Conservation (phyloP, 2,888 invertebrate genomes). For the Hermaeophaga mercurialis region DNA sequence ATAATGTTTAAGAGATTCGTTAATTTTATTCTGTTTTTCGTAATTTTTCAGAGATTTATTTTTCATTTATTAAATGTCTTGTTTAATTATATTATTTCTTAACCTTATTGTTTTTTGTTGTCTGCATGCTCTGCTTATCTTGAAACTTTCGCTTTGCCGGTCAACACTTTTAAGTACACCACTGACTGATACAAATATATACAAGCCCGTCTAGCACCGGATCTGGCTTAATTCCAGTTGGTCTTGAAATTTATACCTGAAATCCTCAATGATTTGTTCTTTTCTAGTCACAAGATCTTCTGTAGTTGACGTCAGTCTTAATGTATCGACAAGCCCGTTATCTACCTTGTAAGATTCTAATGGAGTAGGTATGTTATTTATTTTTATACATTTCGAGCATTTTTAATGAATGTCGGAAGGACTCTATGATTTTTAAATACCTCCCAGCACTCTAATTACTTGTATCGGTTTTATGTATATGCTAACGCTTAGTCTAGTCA, state of each 20-base stretch:
- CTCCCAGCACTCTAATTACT: constrained; percentile 41
- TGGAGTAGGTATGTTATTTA: constrained; percentile 58
- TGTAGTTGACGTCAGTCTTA: constrained; percentile 50
- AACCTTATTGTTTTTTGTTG: too few relatives aligned
- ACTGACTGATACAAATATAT: constrained; percentile 56
- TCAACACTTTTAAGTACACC: constrained; percentile 2
- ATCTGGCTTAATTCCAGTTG: constrained; percentile 52
- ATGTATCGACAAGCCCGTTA: constrained; percentile 59
- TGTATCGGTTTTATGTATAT: constrained; percentile 6
- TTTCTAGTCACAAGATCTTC: constrained; percentile 18
- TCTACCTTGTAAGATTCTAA: constrained; percentile 57
- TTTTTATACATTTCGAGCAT: constrained; percentile 53
- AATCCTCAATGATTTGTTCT: constrained; percentile 16
- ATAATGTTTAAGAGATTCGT: too few relatives aligned
- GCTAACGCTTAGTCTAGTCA: too few relatives aligned
- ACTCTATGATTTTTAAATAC: constrained; percentile 53
- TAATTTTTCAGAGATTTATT: too few relatives aligned
- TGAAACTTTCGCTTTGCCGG: too few relatives aligned
- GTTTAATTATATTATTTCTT: too few relatives aligned
- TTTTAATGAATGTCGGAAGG: constrained; percentile 49
- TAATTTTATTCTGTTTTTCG: too few relatives aligned
- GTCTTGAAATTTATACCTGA: constrained; percentile 35
- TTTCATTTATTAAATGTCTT: too few relatives aligned
- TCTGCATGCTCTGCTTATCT: too few relatives aligned
- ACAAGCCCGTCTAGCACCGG: constrained; percentile 56